Base-by-base conservation (phyloP, 2,888 invertebrate genomes). In the Zygothrica quintamaculata region DNA sequence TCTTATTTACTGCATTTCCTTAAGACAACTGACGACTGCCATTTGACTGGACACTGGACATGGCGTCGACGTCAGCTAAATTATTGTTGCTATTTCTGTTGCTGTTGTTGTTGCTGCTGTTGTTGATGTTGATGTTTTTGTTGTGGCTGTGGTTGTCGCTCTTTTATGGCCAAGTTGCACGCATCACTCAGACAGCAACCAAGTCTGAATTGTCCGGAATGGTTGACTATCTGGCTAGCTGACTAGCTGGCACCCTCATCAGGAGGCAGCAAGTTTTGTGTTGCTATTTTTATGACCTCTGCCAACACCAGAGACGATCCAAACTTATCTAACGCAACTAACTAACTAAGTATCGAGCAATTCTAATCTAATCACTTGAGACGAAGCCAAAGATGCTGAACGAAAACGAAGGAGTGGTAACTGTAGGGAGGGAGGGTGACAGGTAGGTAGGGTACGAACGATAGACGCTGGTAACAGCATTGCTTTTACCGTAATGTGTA, bases 161-260 rank as follows among this genome's bases (percentile, higher is more conserved):
- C 78, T 81, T 80, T 84, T 80, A 84, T 85, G 82, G 79, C 85
- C 82, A 82, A 85, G 76, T 68, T 78, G 85, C 80, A 80, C 80
- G 80, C 85, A 80, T 80, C 76, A 75, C 67, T 85, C 80, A 80
- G 85, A 69, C 74, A 56, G 58, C 73, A 40, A 11, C 42, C n/a
- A 31, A 31, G 31, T 31, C 40, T 31, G 29, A 59, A 40, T 40
- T 16, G 22, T 16, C 4, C 11, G 25, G 13, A 33, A 13, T 40
- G 43, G 43, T 25, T 40, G 39, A 34, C 26, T 36, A 6, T 13
- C 50, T 37, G 9, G 9, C 29, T n/a, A n/a, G n/a, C 9, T 40
- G 39, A 33, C 26, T 36, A 6, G 18, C 50, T 37, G 52, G 51
- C 65, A 61, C 69, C 57, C 65, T 64, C 77, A 44, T 46, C 52